These are phyloP conservation scores for Rallus limicola DNA, from an alignment of 2,113 vertebrate species.

Conservation along the genomic window DNA sequence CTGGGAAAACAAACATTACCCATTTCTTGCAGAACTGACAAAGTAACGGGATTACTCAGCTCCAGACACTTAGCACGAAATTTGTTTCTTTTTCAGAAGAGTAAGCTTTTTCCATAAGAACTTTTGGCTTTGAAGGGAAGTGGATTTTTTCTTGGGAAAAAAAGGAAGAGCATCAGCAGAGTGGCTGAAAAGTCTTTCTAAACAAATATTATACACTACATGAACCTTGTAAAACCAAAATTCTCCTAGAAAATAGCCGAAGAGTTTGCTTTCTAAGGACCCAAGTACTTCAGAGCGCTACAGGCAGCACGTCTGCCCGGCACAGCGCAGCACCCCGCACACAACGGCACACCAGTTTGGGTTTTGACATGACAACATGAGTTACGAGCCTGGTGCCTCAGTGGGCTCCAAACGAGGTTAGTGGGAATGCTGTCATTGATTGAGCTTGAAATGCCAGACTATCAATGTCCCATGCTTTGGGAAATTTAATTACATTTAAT, in stretches of 20 bases:
- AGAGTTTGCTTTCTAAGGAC: not conserved
- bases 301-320: accelerated
- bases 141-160: not conserved
- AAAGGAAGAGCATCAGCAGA: not conserved
- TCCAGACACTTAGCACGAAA: not conserved
- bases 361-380: constrained; percentile 43
- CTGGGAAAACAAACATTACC: constrained; percentile 4
- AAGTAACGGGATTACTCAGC: not conserved
- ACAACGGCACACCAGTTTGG: not conserved
- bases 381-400: constrained; percentile 36
- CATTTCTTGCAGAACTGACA: not conserved
- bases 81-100: not conserved
- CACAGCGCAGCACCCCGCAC: accelerated
- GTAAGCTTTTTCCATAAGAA: not conserved
- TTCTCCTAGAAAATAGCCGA: not conserved
- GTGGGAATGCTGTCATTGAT: constrained; percentile 49
- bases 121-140: not conserved
- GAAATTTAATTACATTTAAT: constrained; percentile 64
- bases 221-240: not conserved
- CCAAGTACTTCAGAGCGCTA: accelerated
- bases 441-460: constrained; percentile 57
- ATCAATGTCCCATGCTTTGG: constrained; percentile 40
- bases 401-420: constrained; percentile 36
- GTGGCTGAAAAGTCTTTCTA: not conserved
- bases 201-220: not conserved